Percentiles rank a stretch among this genome's conserved stretches.
phyloP scores from a whole-genome alignment of 2,797 vertebrate genomes.

The Channa striata region DNA sequence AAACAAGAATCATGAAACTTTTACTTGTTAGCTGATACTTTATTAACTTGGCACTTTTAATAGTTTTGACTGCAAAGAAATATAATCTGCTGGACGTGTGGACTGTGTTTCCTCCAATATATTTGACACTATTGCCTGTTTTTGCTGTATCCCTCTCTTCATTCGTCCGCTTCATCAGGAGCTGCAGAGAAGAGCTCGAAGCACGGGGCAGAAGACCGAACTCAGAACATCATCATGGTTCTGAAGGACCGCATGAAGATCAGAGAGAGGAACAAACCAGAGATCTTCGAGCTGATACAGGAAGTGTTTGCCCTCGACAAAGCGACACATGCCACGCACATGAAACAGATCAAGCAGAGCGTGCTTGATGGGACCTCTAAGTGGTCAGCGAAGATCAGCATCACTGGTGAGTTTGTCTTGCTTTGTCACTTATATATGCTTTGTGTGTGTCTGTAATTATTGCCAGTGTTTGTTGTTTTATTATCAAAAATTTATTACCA shows the following conservation, averaged over 20 bases:
- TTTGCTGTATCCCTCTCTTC: constrained; percentile 1
- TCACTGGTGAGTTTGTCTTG: constrained; percentile 88
- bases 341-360: constrained; percentile 98
- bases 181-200: constrained; percentile 98
- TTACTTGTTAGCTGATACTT: constrained; percentile 39
- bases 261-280: constrained; percentile 96
- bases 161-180: constrained; percentile 80
- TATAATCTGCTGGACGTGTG: constrained; percentile 1
- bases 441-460: not conserved
- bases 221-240: constrained; percentile 99
- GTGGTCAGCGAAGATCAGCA: constrained; percentile 99
- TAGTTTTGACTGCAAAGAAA: too few species aligned
- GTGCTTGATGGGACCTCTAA: constrained; percentile 98
- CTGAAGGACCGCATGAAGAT: constrained; percentile 99
- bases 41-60: constrained; percentile 18
- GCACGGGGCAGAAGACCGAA: constrained; percentile 95
- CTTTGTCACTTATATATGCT: too few species aligned
- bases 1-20: constrained; percentile 35
- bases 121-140: constrained; percentile 7
- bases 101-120: constrained; percentile 16
- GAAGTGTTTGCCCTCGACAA: constrained; percentile 93
- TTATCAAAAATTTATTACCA: not conserved
- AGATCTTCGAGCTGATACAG: constrained; percentile 98
- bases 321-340: constrained; percentile 89
- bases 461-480: not conserved